A percentile compares a stretch with the other conserved stretches of the same genome.
These are phyloP conservation scores for Phortica magna DNA, from an alignment of 2,888 invertebrate species.

Conservation along the genomic window DNA sequence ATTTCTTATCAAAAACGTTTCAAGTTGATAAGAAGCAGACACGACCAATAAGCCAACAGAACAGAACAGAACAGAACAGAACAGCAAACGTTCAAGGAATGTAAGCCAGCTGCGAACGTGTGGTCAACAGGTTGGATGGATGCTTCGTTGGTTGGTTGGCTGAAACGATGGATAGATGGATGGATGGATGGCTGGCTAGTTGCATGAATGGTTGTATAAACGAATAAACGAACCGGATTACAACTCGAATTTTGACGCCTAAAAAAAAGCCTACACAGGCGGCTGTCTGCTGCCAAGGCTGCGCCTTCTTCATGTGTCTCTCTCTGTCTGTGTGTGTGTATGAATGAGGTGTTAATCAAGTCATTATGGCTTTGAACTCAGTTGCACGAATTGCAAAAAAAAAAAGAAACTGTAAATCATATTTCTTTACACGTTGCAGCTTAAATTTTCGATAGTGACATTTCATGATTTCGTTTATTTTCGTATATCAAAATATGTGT, in stretches of 20 bases:
- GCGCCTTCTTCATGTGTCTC: not conserved
- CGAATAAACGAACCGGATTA: not conserved
- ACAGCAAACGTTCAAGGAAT: not conserved
- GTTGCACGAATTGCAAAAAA: not conserved
- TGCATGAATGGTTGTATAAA: not conserved
- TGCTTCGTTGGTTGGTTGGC: not conserved
- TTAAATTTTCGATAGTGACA: conserved; percentile 18
- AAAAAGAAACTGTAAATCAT: conserved; percentile 20
- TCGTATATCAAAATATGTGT: not conserved
- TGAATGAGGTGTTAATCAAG: conserved; percentile 24
- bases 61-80: not conserved
- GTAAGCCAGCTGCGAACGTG: conserved; percentile 8
- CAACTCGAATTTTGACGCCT: conserved; percentile 4
- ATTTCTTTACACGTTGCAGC: conserved; percentile 1
- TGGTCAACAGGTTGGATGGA: not conserved
- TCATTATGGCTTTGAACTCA: not conserved
- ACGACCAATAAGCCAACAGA: conserved; percentile 56
- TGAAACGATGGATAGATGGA: not conserved
- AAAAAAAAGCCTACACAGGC: not conserved
- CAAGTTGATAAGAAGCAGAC: conserved; percentile 65
- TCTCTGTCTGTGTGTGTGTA: not conserved
- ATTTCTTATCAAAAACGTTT: conserved; percentile 67
- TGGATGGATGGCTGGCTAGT: not conserved
- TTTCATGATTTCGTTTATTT: not conserved
- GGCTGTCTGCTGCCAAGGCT: not conserved